Conservation (phyloP, 1,140 invertebrate genomes). For the Phymorhynchus buccinoides region DNA sequence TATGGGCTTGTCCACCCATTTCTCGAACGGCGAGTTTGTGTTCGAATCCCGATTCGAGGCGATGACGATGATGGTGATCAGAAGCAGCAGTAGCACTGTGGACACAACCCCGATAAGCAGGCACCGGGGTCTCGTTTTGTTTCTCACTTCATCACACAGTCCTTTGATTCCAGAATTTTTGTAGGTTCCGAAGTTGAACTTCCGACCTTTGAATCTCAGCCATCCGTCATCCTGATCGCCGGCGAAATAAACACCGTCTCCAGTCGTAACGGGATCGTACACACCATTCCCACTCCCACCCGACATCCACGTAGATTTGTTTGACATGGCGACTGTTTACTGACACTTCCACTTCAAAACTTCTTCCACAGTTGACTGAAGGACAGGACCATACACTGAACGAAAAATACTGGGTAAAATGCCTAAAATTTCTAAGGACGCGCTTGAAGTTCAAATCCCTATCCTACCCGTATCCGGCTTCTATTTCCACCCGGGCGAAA, state of each 20-base stretch:
- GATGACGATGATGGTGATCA: slow-evolving; percentile 9
- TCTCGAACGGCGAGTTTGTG: background rate
- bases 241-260: background rate
- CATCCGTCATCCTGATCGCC: background rate
- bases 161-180: background rate
- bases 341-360: background rate
- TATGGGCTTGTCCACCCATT: background rate
- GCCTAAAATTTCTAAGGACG: no score
- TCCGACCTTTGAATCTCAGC: background rate
- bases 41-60: background rate
- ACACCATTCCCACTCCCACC: slow-evolving; percentile 27
- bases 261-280: slow-evolving; percentile 23
- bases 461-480: background rate
- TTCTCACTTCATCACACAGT: background rate
- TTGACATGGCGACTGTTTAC: slow-evolving; percentile 4
- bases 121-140: slow-evolving; percentile 12
- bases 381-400: background rate
- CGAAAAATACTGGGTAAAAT: background rate
- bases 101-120: background rate
- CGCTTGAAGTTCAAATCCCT: background rate
- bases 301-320: slow-evolving; percentile 17
- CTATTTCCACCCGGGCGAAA: background rate
- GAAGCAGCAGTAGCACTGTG: background rate
- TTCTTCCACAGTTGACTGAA: background rate
- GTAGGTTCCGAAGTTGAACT: slow-evolving; percentile 24